Evolutionary conservation across 2,888 invertebrate species (phyloP), one percentile per base, ranked within the genome.

Genomic region (Drosophila engyochracea): DNA sequence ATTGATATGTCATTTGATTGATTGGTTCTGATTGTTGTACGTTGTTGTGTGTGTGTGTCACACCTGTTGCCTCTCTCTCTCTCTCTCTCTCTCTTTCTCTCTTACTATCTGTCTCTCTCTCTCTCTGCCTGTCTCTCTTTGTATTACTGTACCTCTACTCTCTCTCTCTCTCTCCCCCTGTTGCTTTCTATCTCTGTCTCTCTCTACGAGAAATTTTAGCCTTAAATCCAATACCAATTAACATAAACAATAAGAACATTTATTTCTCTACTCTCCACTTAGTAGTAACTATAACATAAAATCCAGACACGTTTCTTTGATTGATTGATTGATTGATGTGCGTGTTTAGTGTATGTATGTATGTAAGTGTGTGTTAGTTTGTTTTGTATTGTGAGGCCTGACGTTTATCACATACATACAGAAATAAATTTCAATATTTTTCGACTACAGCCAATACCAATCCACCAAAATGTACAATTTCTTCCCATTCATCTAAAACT

Each of bases 1-100:
- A 77, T 75, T 77, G 80, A 70, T 57, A 65, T 70, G 74, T 49
- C 77, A 80, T 76, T 77, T 78, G 79, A 81, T 79, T 79, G 82
- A 80, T 80, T 80, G 82, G 54, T 70, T 74, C 75, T 79, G 76
- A 78, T 69, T 78, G 74, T 65, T 76, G 69, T 78, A 68, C 53
- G 55, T 77, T 77, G 64, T 67, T 71, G 76, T 63, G 76, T 74
- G 51, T 69, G 59, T 65, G 65, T 30, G 41, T 79, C 47, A 47
- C 47, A 47, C 47, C 47, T 47, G 16, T 47, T 47, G 47, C 47
- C 31, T 55, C 53, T 69, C 39, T 82, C 41, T 69, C 58, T 74
- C 31, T 71, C n/a, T 66, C 28, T 70, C 14, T 52, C n/a, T 78
- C 22, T 63, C 53, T 76, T 22, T 44, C 44, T 44, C 44, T n/a